phyloP scores from a whole-genome alignment of 2,888 invertebrate genomes.

The Platynereis dumerilii region DNA sequence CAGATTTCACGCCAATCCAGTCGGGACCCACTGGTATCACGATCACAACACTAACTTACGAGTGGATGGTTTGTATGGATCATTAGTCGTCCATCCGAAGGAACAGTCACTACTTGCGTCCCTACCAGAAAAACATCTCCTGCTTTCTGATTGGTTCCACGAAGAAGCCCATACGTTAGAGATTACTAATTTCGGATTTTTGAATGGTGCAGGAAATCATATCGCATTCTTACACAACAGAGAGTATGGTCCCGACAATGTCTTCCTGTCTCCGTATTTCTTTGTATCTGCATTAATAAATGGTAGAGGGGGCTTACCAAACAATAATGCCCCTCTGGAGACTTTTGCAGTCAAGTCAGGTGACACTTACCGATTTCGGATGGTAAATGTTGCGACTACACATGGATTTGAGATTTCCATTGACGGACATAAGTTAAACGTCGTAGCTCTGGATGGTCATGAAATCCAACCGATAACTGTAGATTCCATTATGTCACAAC shows the following conservation, averaged over 20 bases:
- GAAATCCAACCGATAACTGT: conserved; percentile 40
- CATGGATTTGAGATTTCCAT: conserved; percentile 45
- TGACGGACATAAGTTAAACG: conserved; percentile 41
- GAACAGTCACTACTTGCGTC: too few species aligned
- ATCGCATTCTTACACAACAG: neutral
- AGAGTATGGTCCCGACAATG: neutral
- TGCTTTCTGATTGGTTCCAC: too few species aligned
- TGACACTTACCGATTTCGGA: conserved; percentile 40
- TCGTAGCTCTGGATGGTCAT: conserved; percentile 46
- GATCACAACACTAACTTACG: too few species aligned
- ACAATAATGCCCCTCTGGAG: conserved; percentile 11
- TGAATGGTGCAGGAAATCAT: conserved; percentile 1
- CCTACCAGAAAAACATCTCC: too few species aligned
- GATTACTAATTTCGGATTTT: too few species aligned
- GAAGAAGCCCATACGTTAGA: too few species aligned
- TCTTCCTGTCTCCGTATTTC: too few species aligned
- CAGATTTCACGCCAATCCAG: too few species aligned
- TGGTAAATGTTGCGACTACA: conserved; percentile 41
- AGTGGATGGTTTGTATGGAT: too few species aligned
- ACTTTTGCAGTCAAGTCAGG: conserved; percentile 11
- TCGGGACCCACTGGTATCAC: too few species aligned
- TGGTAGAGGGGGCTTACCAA: conserved; percentile 39
- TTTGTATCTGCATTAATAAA: conserved; percentile 32
- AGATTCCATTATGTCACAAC: conserved; percentile 43
- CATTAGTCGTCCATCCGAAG: too few species aligned